phyloP scores from a whole-genome alignment of 2,797 vertebrate species.

The Lepilemur septentrionalis region DNA sequence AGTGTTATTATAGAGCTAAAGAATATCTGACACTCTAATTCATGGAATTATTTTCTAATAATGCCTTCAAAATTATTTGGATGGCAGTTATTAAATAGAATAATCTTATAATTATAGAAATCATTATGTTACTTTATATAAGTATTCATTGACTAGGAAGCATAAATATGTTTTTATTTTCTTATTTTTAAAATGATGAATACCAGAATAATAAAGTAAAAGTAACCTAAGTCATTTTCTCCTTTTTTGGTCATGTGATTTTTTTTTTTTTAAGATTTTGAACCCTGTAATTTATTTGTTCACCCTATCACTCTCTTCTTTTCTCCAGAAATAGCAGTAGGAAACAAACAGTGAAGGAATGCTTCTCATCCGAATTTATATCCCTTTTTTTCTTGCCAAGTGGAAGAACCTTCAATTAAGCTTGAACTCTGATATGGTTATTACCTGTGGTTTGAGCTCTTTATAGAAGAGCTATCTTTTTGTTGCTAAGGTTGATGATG shows the following conservation, averaged over 20 bases:
- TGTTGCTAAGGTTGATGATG: neutral
- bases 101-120: neutral
- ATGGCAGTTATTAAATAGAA: neutral
- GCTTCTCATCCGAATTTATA: neutral
- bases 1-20: neutral
- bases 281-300: neutral
- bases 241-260: neutral
- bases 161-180: neutral
- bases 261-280: neutral
- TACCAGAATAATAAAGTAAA: neutral
- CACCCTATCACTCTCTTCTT: neutral
- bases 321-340: neutral
- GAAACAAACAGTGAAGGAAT: neutral
- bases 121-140: neutral
- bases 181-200: neutral
- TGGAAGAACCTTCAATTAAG: neutral
- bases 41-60: conserved; percentile 36
- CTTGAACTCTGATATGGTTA: neutral
- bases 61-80: conserved; percentile 43
- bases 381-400: neutral
- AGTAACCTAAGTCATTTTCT: neutral
- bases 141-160: neutral
- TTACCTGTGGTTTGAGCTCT: neutral
- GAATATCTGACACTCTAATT: conserved; percentile 16
- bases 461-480: neutral